Conservation (phyloP, 2,113 vertebrate genomes). For the Paradoxurus hermaphroditus region DNA sequence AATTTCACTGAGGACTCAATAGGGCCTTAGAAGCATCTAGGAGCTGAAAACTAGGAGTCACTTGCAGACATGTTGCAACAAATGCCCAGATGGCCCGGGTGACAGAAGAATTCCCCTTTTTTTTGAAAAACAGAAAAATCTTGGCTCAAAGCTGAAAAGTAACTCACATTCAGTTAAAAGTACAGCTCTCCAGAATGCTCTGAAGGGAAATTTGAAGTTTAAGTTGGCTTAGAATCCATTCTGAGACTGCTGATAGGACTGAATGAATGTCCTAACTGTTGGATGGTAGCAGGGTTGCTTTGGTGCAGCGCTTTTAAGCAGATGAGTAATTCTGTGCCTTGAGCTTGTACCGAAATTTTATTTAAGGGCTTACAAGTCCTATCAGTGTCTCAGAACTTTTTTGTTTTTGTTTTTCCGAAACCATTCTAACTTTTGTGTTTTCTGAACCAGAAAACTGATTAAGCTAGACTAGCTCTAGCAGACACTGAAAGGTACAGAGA, state of each 20-base stretch:
- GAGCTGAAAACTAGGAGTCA: neutral
- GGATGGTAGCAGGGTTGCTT: neutral
- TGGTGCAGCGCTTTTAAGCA: neutral
- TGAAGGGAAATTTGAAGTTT: neutral
- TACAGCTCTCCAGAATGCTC: neutral
- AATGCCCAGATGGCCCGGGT: neutral
- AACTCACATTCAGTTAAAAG: neutral
- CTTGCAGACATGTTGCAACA: neutral
- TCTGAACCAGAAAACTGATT: constrained; percentile 46
- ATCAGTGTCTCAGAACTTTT: neutral
- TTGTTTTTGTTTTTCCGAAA: neutral
- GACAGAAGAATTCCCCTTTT: neutral
- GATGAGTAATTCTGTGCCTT: neutral
- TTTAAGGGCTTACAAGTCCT: neutral
- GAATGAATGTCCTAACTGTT: neutral
- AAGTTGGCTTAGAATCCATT: neutral
- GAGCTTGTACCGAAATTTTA: neutral
- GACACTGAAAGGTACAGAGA: neutral
- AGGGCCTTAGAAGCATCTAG: neutral
- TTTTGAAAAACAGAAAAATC: neutral
- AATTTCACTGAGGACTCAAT: neutral
- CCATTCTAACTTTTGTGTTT: neutral
- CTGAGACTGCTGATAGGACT: neutral
- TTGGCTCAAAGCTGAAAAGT: neutral
- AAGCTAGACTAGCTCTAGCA: neutral